Conservation (phyloP, 2,113 vertebrate species). For the Tinamus guttatus region DNA sequence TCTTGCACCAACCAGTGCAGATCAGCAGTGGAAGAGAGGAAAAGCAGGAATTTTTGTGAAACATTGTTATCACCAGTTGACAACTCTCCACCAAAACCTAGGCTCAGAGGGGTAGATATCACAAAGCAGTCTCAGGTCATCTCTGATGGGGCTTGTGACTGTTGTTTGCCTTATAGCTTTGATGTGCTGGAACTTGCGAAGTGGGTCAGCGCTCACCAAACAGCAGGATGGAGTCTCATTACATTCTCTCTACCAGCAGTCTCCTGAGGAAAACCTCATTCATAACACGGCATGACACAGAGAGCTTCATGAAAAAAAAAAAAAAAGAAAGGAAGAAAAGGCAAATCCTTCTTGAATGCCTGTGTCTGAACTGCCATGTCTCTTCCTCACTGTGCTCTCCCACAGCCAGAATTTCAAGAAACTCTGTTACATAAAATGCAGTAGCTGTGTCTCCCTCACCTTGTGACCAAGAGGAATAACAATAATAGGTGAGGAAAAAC, state of each 20-base stretch:
- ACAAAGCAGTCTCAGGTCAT: background rate
- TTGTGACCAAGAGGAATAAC: slow-evolving; percentile 25
- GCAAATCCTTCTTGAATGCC: background rate
- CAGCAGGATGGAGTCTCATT: fast-evolving
- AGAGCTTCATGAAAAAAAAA: background rate
- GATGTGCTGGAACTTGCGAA: background rate
- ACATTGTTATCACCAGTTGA: background rate
- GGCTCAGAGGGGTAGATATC: background rate
- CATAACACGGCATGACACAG: background rate
- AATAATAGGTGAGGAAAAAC: background rate
- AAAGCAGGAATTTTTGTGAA: background rate
- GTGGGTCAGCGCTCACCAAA: background rate
- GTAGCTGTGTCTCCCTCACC: background rate
- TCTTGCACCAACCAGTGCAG: background rate
- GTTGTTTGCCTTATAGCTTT: slow-evolving; percentile 3
- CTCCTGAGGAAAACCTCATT: background rate
- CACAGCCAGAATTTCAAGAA: background rate
- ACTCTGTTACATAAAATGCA: background rate
- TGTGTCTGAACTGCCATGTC: background rate
- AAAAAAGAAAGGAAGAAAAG: background rate
- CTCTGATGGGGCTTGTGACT: background rate
- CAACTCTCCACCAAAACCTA: background rate
- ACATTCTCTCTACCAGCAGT: background rate
- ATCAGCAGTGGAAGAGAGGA: background rate
- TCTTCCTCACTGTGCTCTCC: background rate